These are phyloP conservation scores for Thalassarche chlororhynchos DNA, from an alignment of 2,113 vertebrate species.

Conservation along the genomic window DNA sequence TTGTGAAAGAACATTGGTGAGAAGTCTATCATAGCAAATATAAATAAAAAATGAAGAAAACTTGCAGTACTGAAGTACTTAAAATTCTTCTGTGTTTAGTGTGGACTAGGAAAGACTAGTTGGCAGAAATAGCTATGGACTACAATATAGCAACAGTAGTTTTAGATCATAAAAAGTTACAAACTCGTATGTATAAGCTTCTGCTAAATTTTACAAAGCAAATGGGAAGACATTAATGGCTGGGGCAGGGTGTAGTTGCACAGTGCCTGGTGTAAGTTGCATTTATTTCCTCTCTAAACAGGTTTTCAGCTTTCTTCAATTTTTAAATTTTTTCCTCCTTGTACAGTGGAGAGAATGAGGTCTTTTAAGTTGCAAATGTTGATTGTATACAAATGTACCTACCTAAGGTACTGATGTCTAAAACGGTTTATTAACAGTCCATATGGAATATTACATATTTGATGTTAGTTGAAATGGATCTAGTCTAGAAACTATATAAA, in stretches of 20 bases:
- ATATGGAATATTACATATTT: background rate
- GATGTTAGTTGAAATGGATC: background rate
- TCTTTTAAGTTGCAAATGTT: background rate
- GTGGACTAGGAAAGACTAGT: background rate
- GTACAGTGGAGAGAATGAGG: background rate
- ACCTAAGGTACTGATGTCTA: background rate
- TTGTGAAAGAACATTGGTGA: background rate
- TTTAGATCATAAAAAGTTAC: background rate
- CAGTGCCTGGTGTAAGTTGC: background rate
- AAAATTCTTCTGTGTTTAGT: background rate
- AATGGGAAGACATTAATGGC: background rate
- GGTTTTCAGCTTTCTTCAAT: background rate
- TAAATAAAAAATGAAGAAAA: background rate
- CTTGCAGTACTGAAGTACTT: background rate
- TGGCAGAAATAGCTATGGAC: background rate
- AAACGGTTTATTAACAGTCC: background rate
- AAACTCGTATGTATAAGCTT: background rate
- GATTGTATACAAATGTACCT: background rate
- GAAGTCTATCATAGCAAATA: background rate
- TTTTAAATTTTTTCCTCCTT: background rate
- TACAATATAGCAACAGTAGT: background rate
- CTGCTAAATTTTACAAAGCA: background rate
- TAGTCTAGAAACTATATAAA: background rate
- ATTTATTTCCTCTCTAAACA: background rate
- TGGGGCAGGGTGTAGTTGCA: background rate